Evolutionary conservation across 2,888 invertebrate genomes (phyloP).

Genomic region (Drosophila mulleri): DNA sequence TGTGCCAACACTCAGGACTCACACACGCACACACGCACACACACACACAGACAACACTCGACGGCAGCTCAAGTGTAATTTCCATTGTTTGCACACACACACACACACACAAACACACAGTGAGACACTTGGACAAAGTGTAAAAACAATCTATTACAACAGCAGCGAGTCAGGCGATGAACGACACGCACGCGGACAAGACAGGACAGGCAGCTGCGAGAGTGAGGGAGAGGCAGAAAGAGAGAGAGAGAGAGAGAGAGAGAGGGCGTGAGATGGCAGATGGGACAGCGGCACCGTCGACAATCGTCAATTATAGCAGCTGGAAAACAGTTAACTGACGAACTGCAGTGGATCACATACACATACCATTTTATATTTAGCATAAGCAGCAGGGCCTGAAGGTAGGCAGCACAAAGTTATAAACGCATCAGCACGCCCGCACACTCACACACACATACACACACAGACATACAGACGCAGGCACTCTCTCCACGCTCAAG

Average conservation of each 20-base stretch:
- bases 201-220: slow-evolving; percentile 22
- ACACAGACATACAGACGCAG: slow-evolving; percentile 7
- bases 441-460: slow-evolving; percentile 2
- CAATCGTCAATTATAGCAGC: slow-evolving; percentile 54
- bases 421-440: slow-evolving; percentile 36
- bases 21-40: slow-evolving; percentile 9
- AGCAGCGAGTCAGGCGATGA: slow-evolving; percentile 23
- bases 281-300: slow-evolving; percentile 15
- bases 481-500: slow-evolving; percentile 34
- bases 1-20: slow-evolving; percentile 51
- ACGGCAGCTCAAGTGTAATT: slow-evolving; percentile 70
- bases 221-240: background rate
- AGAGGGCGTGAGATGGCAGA: background rate
- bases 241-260: background rate
- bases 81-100: slow-evolving; percentile 63
- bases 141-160: slow-evolving; percentile 65
- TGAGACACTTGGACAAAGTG: slow-evolving; percentile 27
- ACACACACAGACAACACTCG: slow-evolving; percentile 12
- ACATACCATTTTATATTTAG: slow-evolving; percentile 26
- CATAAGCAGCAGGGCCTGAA: slow-evolving; percentile 38
- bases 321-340: slow-evolving; percentile 33
- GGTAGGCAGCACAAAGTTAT: slow-evolving; percentile 25
- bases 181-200: slow-evolving; percentile 40
- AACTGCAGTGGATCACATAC: slow-evolving; percentile 29
- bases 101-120: slow-evolving; percentile 3